phyloP scores from a whole-genome alignment of 2,113 vertebrate species.

The Pterocles burchelli region DNA sequence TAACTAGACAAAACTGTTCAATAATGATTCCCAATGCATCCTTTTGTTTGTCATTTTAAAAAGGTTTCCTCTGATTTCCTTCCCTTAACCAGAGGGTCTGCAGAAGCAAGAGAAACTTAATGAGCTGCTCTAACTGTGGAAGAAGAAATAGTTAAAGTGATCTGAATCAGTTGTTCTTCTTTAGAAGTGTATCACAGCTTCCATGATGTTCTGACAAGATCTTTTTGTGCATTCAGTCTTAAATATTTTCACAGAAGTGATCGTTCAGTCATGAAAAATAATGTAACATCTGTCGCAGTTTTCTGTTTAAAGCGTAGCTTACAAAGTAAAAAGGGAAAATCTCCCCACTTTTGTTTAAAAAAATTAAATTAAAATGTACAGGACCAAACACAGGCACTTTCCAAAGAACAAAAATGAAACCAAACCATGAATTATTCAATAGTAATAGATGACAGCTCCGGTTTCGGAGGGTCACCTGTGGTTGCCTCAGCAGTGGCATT shows the following conservation, averaged over 20 bases:
- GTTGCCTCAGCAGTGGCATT: conserved; percentile 76
- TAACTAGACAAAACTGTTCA: conserved; percentile 32
- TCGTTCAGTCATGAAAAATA: conserved; percentile 72
- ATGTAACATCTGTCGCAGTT: conserved; percentile 66
- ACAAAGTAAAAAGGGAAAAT: conserved; percentile 76
- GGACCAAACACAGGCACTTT: conserved; percentile 93
- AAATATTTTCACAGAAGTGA: conserved; percentile 68
- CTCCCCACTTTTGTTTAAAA: conserved; percentile 62
- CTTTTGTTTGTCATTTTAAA: conserved; percentile 47
- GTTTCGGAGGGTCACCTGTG: conserved; percentile 80
- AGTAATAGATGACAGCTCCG: conserved; percentile 89
- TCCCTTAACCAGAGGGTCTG: conserved; percentile 51
- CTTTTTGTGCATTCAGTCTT: conserved; percentile 71
- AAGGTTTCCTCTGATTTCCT: conserved; percentile 43
- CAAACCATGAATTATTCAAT: conserved; percentile 84
- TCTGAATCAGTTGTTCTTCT: conserved; percentile 63
- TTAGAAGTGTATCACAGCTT: conserved; percentile 63
- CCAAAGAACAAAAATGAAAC: conserved; percentile 83
- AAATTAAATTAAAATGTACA: conserved; percentile 82
- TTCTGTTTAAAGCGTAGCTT: conserved; percentile 70
- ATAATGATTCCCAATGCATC: conserved; percentile 9
- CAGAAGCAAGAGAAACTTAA: conserved; percentile 51
- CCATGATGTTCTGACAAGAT: conserved; percentile 59
- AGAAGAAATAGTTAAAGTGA: conserved; percentile 61
- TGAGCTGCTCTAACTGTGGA: conserved; percentile 60